phyloP scores from a whole-genome alignment of 2,888 invertebrate genomes.

The Andrena praecox region DNA sequence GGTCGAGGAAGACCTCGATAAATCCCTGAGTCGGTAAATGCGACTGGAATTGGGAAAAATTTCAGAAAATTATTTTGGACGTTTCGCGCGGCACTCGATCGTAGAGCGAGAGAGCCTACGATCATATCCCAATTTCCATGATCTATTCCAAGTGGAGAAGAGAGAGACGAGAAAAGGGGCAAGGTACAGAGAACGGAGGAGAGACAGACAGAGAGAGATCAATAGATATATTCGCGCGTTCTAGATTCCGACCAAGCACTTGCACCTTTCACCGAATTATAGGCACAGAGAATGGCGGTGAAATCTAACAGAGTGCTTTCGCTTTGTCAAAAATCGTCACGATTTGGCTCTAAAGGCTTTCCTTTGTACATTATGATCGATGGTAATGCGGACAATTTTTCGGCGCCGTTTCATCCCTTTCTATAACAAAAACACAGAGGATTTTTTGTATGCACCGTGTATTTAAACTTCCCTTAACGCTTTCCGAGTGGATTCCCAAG shows the following conservation, averaged over 20 bases:
- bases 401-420: not conserved
- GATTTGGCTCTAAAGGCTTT: not conserved
- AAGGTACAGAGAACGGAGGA: not conserved
- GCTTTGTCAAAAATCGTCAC: slow-evolving; percentile 23
- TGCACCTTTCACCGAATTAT: slow-evolving; percentile 50
- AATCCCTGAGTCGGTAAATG: not conserved
- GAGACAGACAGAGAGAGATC: slow-evolving; percentile 46
- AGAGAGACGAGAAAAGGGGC: not conserved
- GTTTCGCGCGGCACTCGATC: not conserved
- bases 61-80: not conserved
- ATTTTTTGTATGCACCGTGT: not conserved
- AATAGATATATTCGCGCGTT: slow-evolving; percentile 54
- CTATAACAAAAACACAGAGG: not conserved
- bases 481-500: not conserved
- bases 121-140: slow-evolving; percentile 2
- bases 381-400: not conserved
- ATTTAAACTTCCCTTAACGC: not conserved
- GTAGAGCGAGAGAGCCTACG: not conserved
- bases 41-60: not conserved
- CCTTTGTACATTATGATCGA: slow-evolving; percentile 11
- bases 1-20: not conserved
- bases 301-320: slow-evolving; percentile 14
- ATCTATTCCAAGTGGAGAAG: not conserved
- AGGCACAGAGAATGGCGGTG: slow-evolving; percentile 17
- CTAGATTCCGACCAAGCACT: slow-evolving; percentile 45